Evolutionary conservation across 2,797 vertebrate genomes (phyloP).

Genomic region (Florisuga fusca): DNA sequence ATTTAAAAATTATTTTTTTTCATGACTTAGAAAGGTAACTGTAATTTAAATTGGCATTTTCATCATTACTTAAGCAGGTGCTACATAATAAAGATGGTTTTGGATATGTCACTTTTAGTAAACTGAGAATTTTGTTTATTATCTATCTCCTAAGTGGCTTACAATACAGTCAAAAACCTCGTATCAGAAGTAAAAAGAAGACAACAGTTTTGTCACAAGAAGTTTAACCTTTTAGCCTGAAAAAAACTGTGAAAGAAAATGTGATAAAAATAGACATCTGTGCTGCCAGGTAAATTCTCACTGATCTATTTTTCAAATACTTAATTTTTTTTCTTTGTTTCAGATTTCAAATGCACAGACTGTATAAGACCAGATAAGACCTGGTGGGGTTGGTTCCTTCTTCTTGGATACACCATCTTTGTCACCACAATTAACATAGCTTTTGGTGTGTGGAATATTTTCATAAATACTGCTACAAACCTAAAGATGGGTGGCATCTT

Average conservation of each 20-base stretch:
- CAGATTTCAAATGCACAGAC: neutral
- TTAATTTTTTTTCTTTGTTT: neutral
- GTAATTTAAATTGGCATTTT: neutral
- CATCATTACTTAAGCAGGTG: neutral
- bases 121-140: neutral
- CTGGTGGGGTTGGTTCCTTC: neutral
- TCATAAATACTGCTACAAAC: neutral
- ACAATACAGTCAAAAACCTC: neutral
- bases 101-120: neutral
- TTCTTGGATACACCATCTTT: neutral
- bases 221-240: neutral
- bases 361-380: neutral
- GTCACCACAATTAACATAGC: neutral
- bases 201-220: neutral
- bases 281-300: neutral
- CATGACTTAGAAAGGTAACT: neutral
- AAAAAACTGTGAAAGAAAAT: neutral
- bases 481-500: neutral
- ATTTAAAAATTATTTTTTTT: too few relatives aligned
- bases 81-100: neutral
- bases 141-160: neutral
- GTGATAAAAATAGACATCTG: neutral
- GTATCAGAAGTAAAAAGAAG: neutral
- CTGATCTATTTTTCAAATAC: neutral
- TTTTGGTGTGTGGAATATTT: constrained; percentile 4